Percentiles rank a stretch among this genome's conserved stretches.
Conservation (phyloP, 2,113 vertebrate species). For the Syrrhaptes paradoxus region DNA sequence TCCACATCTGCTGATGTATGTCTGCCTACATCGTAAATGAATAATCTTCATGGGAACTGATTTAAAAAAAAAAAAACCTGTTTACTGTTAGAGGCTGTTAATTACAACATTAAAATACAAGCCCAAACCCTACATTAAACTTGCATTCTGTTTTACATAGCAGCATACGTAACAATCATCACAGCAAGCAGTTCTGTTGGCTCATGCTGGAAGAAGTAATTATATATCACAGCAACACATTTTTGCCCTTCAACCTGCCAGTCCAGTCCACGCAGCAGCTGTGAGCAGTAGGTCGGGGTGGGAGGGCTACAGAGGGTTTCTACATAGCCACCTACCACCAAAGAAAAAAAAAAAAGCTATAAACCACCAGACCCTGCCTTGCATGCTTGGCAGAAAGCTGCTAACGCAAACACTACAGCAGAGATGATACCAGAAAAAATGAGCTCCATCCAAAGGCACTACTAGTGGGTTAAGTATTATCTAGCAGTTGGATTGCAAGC, state of each 20-base stretch:
- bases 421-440: slow-evolving; percentile 49
- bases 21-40: not conserved
- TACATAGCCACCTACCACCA: not conserved
- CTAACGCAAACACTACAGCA: slow-evolving; percentile 49
- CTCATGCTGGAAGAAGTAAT: slow-evolving; percentile 60
- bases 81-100: slow-evolving; percentile 50
- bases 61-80: not conserved
- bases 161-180: slow-evolving; percentile 49
- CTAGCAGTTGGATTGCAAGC: not conserved
- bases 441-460: slow-evolving; percentile 12
- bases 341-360: not conserved
- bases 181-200: slow-evolving; percentile 45
- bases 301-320: not conserved
- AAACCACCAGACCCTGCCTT: not conserved
- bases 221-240: slow-evolving; percentile 41
- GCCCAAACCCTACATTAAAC: slow-evolving; percentile 19
- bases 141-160: slow-evolving; percentile 48
- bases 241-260: slow-evolving; percentile 61
- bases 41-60: slow-evolving; percentile 6
- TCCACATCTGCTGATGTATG: not conserved
- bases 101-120: slow-evolving; percentile 63
- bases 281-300: not conserved
- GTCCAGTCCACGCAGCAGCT: slow-evolving; percentile 33
- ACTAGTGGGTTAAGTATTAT: not conserved
- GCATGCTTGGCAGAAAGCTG: slow-evolving; percentile 34